These are phyloP conservation scores for Nansenia antarctica DNA, from an alignment of 2,113 vertebrate genomes.

Conservation along the genomic window DNA sequence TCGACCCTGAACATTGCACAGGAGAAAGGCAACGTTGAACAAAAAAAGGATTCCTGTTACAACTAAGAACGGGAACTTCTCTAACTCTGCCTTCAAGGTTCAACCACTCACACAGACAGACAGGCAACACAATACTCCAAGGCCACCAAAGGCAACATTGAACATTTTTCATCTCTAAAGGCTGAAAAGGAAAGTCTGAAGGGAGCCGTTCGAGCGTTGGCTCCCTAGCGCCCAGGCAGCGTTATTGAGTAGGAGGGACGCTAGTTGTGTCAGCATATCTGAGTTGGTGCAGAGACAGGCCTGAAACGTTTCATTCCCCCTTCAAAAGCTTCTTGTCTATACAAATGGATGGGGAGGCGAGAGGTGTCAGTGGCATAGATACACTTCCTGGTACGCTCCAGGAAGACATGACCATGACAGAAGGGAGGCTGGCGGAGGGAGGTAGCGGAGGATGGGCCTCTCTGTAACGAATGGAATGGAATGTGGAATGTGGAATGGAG, in stretches of 20 bases:
- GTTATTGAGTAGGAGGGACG: neutral
- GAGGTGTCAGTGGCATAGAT: too few species aligned
- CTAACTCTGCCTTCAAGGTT: neutral
- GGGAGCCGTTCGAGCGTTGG: neutral
- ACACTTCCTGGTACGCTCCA: too few species aligned
- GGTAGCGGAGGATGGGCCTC: too few species aligned
- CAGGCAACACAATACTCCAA: neutral
- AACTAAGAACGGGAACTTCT: neutral
- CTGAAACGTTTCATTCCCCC: too few species aligned
- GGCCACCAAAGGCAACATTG: neutral
- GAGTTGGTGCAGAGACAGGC: too few species aligned
- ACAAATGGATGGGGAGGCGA: too few species aligned
- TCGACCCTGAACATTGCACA: neutral
- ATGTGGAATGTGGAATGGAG: too few species aligned
- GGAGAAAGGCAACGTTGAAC: neutral
- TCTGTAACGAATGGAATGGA: too few species aligned
- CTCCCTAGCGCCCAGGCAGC: neutral
- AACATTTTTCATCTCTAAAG: neutral
- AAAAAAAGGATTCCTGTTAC: too few species aligned
- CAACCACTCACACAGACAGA: neutral
- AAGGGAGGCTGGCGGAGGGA: too few species aligned
- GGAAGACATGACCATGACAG: too few species aligned
- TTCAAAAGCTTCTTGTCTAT: neutral
- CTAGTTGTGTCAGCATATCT: too few species aligned
- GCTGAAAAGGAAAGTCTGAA: neutral